A percentile compares a stretch with the other conserved stretches of the same genome.
Conservation (phyloP, 2,113 vertebrate genomes). For the Oreocharis arfaki region DNA sequence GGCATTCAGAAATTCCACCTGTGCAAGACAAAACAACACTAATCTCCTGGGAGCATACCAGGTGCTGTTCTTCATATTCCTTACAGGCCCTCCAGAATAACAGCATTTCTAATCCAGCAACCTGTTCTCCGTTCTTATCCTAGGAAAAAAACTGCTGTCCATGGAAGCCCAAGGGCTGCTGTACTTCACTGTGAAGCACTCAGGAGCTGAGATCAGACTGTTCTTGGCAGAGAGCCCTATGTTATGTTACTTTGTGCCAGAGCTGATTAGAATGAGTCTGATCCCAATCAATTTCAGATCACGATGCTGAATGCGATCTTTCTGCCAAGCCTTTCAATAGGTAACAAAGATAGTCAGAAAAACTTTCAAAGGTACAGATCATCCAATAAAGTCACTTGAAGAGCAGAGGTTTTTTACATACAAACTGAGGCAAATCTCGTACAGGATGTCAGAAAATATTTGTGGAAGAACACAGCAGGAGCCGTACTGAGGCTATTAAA, state of each 20-base stretch:
- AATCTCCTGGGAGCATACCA: background rate
- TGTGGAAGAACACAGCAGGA: background rate
- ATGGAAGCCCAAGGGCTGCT: background rate
- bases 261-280: constrained; percentile 38
- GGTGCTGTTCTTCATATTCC: background rate
- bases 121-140: background rate
- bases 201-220: constrained; percentile 1
- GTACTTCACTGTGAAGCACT: background rate
- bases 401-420: background rate
- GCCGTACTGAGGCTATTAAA: constrained; percentile 1
- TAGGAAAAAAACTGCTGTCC: background rate
- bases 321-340: background rate
- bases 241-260: constrained; percentile 1
- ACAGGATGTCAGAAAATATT: background rate
- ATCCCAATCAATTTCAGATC: constrained; percentile 44
- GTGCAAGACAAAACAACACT: background rate
- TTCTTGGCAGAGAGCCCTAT: constrained; percentile 38
- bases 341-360: background rate
- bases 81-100: background rate
- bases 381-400: background rate
- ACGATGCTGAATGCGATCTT: background rate
- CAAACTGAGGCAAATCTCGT: background rate
- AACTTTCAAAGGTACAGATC: constrained; percentile 7
- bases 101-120: background rate
- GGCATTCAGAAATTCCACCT: background rate